Base-by-base conservation (phyloP, 2,888 invertebrate species). In the Cataglyphis altisquamis region DNA sequence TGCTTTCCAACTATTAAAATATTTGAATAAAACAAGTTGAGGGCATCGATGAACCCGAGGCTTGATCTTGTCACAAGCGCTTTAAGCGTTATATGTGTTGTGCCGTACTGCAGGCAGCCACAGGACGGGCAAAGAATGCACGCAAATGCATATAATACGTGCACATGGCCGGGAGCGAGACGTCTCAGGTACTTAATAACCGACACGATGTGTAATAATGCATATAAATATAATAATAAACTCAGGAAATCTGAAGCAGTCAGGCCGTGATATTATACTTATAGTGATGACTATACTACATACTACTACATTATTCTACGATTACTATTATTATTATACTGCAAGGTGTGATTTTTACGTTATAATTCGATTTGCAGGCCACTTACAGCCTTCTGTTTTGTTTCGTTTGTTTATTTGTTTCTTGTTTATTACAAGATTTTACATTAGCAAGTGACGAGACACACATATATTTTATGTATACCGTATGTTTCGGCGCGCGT, bases 221-320 rank as follows among this genome's bases (percentile, higher is more conserved):
- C 91, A 92, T 90, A 86, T 91, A 92, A 91, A 92, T 91, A 90
- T 91, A 91, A 90, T 92, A 94, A 94, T 92, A 94, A 94, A 94
- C 94, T 94, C 94, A 94, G 94, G 94, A 94, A 94, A 94, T 93
- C 93, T 94, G 91, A 94, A 94, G 94, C 94, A 94, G 94, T 92
- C 94, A 94, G 94, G 94, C 94, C 94, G 94, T 94, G 94, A 94
- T 94, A 94, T 92, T 93, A 93, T 93, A 93, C 91, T 91, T 92
- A 93, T 92, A 93, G 92, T 92, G 89, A 90, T 92, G 89, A 90
- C 88, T 92, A 92, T 92, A 90, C 91, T 92, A 91, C 89, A 52
- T 89, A 74, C 88, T 87, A 60, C 78, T 87, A 84, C 83, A 78
- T 82, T 62, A 57, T 2, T 52, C 45, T 45, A 45, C 45, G 5